Base-by-base conservation (phyloP, 2,113 vertebrate genomes). In the Dasypus novemcinctus region DNA sequence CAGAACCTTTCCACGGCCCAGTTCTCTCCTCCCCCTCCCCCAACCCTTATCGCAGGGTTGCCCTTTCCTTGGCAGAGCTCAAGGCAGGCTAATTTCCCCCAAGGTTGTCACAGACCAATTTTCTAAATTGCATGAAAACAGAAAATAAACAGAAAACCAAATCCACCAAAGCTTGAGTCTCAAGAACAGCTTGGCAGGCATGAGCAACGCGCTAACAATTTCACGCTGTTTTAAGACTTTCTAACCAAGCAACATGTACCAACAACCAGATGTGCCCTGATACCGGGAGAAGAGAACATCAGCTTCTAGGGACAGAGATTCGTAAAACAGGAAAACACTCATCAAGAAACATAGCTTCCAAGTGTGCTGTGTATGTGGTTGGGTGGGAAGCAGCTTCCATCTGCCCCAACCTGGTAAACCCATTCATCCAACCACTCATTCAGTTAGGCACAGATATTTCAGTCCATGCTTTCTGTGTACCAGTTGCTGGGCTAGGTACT, bases 211-310 rank as follows among this genome's bases (percentile, higher is more conserved):
- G 97, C 97, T 97, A 97, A 97, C 97, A 97, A 97, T 96, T 97
- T 97, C 97, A 97, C 96, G 97, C 97, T 96, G 96, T 96, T 95
- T 97, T 96, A 96, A 97, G 96, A 97, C 93, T 96, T 96, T 97
- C 97, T 97, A 97, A 97, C 95, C 94, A 97, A 97, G 97, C 95
- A 95, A 95, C 90, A 82, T 92, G 95, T 96, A 97, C 97, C 97
- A 94, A 96, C 94, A 97, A 97, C 95, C 97, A 97, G 95, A 97
- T 97, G 97, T 97, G 95, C 92, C 87, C 95, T 94, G 93, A 96
- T 92, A 94, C 74, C 27, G 10, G 93, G 87, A 93, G 90, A 93
- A 81, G 74, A 54, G 92, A 96, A 95, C 75, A 87, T 23, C 14
- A 27, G 75, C 93, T 96, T 96, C 95, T 78, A 95, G 96, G 87